Evolutionary conservation across 1,140 invertebrate genomes (phyloP), one percentile per base, ranked within the genome.

Genomic region (Lepidurus apus): DNA sequence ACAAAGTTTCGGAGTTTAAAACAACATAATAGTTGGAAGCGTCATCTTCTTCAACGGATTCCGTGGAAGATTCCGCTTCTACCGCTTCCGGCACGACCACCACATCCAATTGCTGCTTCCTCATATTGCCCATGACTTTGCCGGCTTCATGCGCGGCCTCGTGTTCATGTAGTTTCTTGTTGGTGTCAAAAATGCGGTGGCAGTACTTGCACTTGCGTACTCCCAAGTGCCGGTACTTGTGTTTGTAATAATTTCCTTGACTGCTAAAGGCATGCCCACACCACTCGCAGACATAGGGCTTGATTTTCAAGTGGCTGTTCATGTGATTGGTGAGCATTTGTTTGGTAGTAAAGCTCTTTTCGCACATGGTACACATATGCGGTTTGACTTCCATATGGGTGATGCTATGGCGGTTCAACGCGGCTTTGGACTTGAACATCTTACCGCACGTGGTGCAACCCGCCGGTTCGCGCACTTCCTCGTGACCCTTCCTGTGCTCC

Each of bases 11-110:
- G 5, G 53, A 13, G 53, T 65, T 21, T 21, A 65, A 65, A 17
- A 65, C 53, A 17, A 65, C 53, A 65, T 65, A 65, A 65, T 65
- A 65, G 21, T 65, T 65, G 53, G 53, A 65, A 65, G 53, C 53
- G 53, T 65, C 53, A 65, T 65, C 53, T 65, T 65, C 53, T 65
- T 65, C 53, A 6, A 65, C 13, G 13, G 53, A 65, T 17, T 65
- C 53, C 13, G 17, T n/a, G 1, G 53, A 65, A 17, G 53, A n/a
- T 21, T 65, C 53, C 21, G 53, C 17, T 65, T 65, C 53, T 4
- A 21, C 53, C 53, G 21, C 13, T 13, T 21, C 13, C 53, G 53
- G 53, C 8, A 65, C 53, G 17, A 65, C 53, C 53, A 65, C 53
- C 6, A 65, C 53, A 21, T 21, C 53, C n/a, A 65, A n/a, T 65